phyloP scores from a whole-genome alignment of 37 sponge, comb jelly and placozoan genomes.

The Hexactinellida sp. region DNA sequence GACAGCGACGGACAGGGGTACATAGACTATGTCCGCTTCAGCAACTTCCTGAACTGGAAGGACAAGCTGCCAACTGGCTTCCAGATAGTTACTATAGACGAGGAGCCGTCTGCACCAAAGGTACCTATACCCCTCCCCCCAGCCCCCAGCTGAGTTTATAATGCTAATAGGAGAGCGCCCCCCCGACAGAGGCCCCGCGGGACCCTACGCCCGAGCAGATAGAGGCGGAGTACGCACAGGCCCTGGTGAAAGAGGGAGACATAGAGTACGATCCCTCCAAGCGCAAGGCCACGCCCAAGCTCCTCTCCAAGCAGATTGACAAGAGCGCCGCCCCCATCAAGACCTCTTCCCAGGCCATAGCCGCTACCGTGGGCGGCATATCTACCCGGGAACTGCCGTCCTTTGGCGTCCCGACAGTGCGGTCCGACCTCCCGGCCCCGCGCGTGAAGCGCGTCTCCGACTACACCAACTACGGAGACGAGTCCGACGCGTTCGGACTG shows the following conservation, averaged over 20 bases:
- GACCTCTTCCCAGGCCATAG: conserved; percentile 65
- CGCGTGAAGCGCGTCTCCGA: conserved; percentile 72
- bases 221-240: neutral
- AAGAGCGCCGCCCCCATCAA: conserved; percentile 21
- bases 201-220: neutral
- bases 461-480: conserved; percentile 91
- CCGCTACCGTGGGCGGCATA: conserved; percentile 51
- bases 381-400: conserved; percentile 31
- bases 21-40: conserved; percentile 45
- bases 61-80: conserved; percentile 32
- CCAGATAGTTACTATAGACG: neutral
- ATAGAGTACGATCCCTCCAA: neutral
- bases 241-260: neutral
- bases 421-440: conserved; percentile 81
- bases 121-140: too few relatives aligned
- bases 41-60: conserved; percentile 78
- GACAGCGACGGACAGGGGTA: conserved; percentile 16
- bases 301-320: conserved; percentile 31
- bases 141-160: too few relatives aligned
- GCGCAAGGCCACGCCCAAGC: neutral
- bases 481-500: conserved; percentile 79
- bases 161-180: neutral
- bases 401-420: conserved; percentile 86
- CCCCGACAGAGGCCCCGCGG: neutral
- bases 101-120: neutral